A percentile compares a stretch with the other conserved stretches of the same genome.
These are phyloP conservation scores for Pissodes strobi DNA, from an alignment of 1,140 invertebrate genomes.

Conservation along the genomic window DNA sequence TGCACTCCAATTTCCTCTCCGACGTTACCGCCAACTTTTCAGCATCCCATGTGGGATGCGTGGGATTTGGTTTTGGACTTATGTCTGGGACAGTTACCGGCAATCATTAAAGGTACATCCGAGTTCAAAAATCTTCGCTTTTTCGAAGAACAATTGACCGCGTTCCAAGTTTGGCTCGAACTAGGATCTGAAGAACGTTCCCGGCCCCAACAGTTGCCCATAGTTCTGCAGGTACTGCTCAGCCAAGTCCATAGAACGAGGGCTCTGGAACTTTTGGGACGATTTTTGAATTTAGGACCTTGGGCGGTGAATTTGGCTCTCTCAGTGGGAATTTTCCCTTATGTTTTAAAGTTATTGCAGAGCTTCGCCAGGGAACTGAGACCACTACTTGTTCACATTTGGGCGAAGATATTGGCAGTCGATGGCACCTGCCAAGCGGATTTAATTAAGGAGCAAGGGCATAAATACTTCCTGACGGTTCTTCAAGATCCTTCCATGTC, in stretches of 20 bases:
- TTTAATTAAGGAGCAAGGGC: slow-evolving; percentile 91
- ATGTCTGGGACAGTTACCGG: slow-evolving; percentile 66
- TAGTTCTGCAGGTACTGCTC: slow-evolving; percentile 95
- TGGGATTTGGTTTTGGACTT: slow-evolving; percentile 97
- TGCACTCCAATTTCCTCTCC: slow-evolving; percentile 93
- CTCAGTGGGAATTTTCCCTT: slow-evolving; percentile 98
- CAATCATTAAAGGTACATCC: slow-evolving; percentile 57
- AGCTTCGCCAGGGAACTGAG: slow-evolving; percentile 90
- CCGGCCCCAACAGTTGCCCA: slow-evolving; percentile 95
- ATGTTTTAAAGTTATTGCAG: slow-evolving; percentile 94
- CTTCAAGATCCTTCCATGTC: slow-evolving; percentile 83
- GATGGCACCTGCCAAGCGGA: slow-evolving; percentile 96
- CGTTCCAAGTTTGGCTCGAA: slow-evolving; percentile 96
- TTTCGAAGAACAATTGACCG: slow-evolving; percentile 97
- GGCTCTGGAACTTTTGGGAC: slow-evolving; percentile 92
- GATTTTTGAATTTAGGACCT: slow-evolving; percentile 89
- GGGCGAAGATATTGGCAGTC: slow-evolving; percentile 98
- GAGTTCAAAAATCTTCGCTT: slow-evolving; percentile 84
- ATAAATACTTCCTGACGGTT: slow-evolving; percentile 92
- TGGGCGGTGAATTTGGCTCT: slow-evolving; percentile 97
- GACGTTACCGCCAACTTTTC: slow-evolving; percentile 85
- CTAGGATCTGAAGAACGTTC: slow-evolving; percentile 73
- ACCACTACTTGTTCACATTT: slow-evolving; percentile 94
- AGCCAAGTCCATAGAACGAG: slow-evolving; percentile 95
- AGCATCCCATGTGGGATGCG: slow-evolving; percentile 92